Evolutionary conservation across 2,113 vertebrate genomes (phyloP).

Genomic region (Neotoma lepida): DNA sequence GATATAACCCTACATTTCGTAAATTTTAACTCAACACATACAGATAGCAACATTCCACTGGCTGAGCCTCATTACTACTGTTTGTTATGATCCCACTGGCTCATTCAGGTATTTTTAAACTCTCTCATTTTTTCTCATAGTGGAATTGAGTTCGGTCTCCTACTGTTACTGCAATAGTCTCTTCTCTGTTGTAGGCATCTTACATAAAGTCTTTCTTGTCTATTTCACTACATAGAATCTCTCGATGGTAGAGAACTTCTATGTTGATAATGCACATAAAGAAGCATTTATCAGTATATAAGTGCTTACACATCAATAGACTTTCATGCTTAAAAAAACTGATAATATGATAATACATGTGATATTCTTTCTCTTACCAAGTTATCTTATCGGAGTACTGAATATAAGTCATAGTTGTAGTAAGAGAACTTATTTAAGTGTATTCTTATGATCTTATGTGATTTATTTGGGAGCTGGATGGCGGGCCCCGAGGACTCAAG

Average conservation of each 20-base stretch:
- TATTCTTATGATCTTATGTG: background rate
- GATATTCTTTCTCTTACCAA: background rate
- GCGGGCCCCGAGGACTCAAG: too few relatives aligned
- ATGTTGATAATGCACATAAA: background rate
- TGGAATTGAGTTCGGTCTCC: background rate
- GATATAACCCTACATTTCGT: background rate
- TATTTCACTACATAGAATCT: background rate
- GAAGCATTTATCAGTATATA: background rate
- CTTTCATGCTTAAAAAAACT: background rate
- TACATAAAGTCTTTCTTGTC: background rate
- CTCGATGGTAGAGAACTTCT: too few relatives aligned
- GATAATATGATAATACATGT: background rate
- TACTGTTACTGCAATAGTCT: background rate
- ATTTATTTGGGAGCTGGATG: too few relatives aligned
- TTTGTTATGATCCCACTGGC: background rate
- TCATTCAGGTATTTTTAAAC: background rate
- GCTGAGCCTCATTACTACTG: background rate
- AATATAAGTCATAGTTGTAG: background rate
- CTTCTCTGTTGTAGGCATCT: background rate
- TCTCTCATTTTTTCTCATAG: background rate
- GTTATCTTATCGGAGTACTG: background rate
- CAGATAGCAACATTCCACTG: background rate
- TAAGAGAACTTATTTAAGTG: background rate
- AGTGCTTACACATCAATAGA: background rate
- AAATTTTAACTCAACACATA: background rate